These are phyloP conservation scores for Anabacerthia variegaticeps DNA, from an alignment of 2,797 vertebrate species.

Conservation along the genomic window DNA sequence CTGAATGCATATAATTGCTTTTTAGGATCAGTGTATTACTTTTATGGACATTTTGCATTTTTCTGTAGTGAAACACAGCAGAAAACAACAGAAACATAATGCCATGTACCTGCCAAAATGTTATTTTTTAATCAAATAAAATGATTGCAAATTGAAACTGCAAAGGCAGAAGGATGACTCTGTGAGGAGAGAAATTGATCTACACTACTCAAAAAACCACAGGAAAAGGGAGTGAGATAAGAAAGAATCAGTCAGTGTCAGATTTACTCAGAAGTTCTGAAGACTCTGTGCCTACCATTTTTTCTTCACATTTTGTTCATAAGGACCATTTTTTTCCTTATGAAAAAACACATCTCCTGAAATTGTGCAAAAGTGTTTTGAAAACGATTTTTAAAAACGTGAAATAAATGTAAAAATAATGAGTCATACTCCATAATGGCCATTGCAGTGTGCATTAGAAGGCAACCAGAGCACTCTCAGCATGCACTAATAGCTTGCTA, in stretches of 20 bases:
- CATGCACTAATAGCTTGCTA: slow-evolving; percentile 57
- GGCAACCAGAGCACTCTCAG: slow-evolving; percentile 58
- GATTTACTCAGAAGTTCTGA: background rate
- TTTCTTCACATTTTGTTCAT: background rate
- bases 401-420: slow-evolving; percentile 64
- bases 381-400: slow-evolving; percentile 48
- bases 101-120: background rate
- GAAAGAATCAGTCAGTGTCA: background rate
- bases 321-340: background rate
- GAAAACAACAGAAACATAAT: background rate
- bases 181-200: background rate
- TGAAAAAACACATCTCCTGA: slow-evolving; percentile 10
- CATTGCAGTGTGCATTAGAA: slow-evolving; percentile 54
- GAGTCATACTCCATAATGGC: slow-evolving; percentile 56
- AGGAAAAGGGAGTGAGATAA: background rate
- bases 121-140: slow-evolving; percentile 19
- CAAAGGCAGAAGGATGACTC: background rate
- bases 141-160: background rate
- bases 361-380: slow-evolving; percentile 40
- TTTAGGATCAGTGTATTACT: background rate
- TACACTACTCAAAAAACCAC: background rate
- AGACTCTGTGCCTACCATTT: background rate
- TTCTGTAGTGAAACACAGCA: background rate
- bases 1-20: background rate
- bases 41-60: background rate